Conservation (phyloP, 2,888 invertebrate species). For the Hirtodrosophila cameraria region DNA sequence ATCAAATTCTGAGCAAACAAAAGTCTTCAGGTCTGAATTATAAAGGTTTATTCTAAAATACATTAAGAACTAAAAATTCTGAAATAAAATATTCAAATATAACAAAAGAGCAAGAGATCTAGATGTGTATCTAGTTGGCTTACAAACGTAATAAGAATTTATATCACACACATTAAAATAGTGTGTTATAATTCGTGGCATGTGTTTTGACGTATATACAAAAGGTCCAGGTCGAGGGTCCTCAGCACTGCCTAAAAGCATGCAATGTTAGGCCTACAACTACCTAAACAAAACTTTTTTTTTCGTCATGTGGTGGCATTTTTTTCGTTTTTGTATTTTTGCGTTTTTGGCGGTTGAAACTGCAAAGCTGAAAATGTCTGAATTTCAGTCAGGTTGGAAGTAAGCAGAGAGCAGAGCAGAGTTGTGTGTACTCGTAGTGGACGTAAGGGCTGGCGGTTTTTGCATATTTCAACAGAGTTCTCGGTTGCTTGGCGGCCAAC, state of each 20-base stretch:
- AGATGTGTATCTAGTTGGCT: too few species aligned
- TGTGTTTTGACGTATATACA: slow-evolving; percentile 22
- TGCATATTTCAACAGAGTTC: slow-evolving; percentile 55
- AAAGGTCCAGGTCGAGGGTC: slow-evolving; percentile 7
- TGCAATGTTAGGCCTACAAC: slow-evolving; percentile 47
- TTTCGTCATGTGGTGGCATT: slow-evolving; percentile 39
- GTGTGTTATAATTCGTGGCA: slow-evolving; percentile 30
- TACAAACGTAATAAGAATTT: neutral
- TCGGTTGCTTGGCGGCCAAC: slow-evolving; percentile 29
- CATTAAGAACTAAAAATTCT: too few species aligned
- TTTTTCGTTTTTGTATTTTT: too few species aligned
- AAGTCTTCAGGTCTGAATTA: too few species aligned
- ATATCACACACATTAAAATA: neutral
- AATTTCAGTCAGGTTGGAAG: slow-evolving; percentile 47
- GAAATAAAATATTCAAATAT: too few species aligned
- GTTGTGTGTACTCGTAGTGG: slow-evolving; percentile 4
- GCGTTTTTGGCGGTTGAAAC: slow-evolving; percentile 17
- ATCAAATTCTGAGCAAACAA: too few species aligned
- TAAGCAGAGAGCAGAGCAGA: too few species aligned
- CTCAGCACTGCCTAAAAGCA: slow-evolving; percentile 28
- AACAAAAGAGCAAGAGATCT: too few species aligned
- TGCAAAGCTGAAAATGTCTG: slow-evolving; percentile 57
- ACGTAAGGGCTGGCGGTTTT: slow-evolving; percentile 46
- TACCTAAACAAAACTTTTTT: slow-evolving; percentile 13
- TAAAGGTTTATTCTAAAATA: too few species aligned